Evolutionary conservation across 2,888 invertebrate genomes (phyloP).

Genomic region (Linnaemya tessellans): DNA sequence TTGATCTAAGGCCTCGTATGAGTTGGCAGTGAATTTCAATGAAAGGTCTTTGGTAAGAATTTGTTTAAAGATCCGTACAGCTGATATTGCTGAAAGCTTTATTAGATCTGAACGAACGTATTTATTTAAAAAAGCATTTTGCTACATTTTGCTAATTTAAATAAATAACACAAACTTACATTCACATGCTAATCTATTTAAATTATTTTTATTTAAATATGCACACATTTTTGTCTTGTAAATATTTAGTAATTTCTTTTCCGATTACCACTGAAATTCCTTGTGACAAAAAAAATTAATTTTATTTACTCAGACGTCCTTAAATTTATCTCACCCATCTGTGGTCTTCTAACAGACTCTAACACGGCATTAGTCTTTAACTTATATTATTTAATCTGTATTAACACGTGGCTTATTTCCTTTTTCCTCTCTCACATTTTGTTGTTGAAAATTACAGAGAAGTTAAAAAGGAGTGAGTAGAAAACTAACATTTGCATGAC

Average conservation of each 20-base stretch:
- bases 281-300: background rate
- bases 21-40: background rate
- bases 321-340: slow-evolving; percentile 4
- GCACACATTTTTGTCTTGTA: background rate
- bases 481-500: slow-evolving; percentile 46
- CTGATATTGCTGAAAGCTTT: background rate
- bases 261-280: background rate
- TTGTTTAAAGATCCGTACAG: background rate
- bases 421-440: background rate
- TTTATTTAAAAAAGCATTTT: too few relatives aligned
- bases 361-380: background rate
- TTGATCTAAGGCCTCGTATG: background rate
- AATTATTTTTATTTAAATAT: background rate
- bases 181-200: too few relatives aligned
- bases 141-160: too few relatives aligned
- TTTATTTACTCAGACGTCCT: background rate
- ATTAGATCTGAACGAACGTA: background rate
- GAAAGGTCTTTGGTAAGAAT: background rate
- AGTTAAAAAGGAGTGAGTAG: background rate
- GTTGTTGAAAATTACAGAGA: background rate
- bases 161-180: too few relatives aligned
- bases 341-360: background rate
- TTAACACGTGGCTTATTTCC: slow-evolving; percentile 31
- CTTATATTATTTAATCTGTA: slow-evolving; percentile 12
- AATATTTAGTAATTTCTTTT: background rate